Percentiles rank a stretch among this genome's conserved stretches.
phyloP scores from a whole-genome alignment of 2,888 invertebrate genomes.

The Megaustenia siamemsis region DNA sequence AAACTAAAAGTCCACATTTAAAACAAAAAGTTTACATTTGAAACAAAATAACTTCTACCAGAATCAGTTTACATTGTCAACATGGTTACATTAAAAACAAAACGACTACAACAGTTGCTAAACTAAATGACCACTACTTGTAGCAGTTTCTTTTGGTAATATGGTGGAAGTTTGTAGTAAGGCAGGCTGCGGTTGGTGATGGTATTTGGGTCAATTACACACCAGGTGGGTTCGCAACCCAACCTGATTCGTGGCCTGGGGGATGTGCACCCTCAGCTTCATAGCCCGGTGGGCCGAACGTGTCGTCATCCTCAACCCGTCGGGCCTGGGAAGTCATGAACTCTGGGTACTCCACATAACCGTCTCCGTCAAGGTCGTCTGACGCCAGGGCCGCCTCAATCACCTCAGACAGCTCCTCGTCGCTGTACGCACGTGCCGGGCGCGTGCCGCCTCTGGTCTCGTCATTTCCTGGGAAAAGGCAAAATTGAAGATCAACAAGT shows the following conservation, averaged over 20 bases:
- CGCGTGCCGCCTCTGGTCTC: neutral
- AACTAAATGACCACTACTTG: too few species aligned
- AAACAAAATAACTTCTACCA: too few species aligned
- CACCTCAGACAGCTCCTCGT: slow-evolving; percentile 58
- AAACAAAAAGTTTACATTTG: too few species aligned
- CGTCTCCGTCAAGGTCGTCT: slow-evolving; percentile 72
- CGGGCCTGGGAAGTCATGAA: slow-evolving; percentile 69
- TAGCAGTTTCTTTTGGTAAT: too few species aligned
- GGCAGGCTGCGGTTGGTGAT: too few species aligned
- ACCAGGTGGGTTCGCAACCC: slow-evolving; percentile 10
- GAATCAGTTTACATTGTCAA: too few species aligned
- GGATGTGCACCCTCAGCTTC: neutral
- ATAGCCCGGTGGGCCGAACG: neutral
- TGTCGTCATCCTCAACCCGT: neutral
- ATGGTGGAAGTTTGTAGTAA: too few species aligned
- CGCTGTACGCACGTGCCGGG: slow-evolving; percentile 34
- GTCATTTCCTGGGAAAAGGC: neutral
- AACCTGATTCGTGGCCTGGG: neutral
- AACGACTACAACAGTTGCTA: too few species aligned
- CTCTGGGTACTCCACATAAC: slow-evolving; percentile 74
- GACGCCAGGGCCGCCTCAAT: slow-evolving; percentile 71
- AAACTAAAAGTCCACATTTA: too few species aligned
- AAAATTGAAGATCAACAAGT: neutral
- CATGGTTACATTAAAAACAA: too few species aligned
- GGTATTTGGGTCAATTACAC: too few species aligned